A percentile compares a stretch with the other conserved stretches of the same genome.
Conservation (phyloP, 2,888 invertebrate species). For the Lithophane ornitopus region DNA sequence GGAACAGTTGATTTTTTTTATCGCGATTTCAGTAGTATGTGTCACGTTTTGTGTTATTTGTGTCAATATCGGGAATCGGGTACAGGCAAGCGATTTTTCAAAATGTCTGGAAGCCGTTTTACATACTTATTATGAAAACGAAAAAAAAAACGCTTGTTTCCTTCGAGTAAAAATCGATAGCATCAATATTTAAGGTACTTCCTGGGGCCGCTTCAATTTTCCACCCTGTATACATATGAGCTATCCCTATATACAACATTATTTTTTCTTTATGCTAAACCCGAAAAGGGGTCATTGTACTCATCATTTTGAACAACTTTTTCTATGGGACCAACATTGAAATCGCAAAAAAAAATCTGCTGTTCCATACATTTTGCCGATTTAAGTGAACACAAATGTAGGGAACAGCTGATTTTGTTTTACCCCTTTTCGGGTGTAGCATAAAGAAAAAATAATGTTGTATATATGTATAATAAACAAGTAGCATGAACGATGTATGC, state of each 20-base stretch:
- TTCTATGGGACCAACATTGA: no score
- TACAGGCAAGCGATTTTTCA: not conserved
- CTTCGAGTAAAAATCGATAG: not conserved
- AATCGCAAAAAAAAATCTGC: no score
- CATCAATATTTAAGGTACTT: not conserved
- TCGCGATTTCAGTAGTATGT: no score
- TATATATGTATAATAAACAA: not conserved
- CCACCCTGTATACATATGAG: not conserved
- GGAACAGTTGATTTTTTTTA: no score
- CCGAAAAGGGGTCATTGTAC: no score
- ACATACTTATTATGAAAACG: not conserved
- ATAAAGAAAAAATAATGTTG: no score
- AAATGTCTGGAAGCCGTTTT: not conserved
- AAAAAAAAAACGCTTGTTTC: not conserved
- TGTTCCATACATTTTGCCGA: no score
- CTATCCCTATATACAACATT: not conserved
- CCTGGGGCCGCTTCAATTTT: not conserved
- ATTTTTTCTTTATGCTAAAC: no score
- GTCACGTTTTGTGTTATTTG: not conserved
- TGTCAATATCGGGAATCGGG: not conserved
- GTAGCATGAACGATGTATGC: constrained; percentile 45
- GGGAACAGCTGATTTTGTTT: no score
- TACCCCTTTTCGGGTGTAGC: no score
- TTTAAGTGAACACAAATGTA: no score
- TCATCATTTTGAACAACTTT: no score